phyloP scores from a whole-genome alignment of 2,888 invertebrate genomes.

The Tuberolachnus salignus region DNA sequence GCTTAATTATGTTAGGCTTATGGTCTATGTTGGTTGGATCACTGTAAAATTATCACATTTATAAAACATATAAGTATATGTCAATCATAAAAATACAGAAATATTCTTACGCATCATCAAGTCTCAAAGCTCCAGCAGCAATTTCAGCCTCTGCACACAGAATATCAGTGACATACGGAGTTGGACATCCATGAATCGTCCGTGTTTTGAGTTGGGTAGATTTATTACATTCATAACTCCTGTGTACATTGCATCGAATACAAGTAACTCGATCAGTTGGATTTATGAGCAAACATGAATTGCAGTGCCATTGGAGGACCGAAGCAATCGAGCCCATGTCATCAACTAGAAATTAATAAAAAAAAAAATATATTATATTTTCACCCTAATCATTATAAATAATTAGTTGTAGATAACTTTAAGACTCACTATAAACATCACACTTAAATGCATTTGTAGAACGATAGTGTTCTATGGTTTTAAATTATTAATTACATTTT shows the following conservation, averaged over 20 bases:
- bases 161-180: constrained; percentile 46
- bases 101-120: constrained; percentile 45
- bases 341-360: constrained; percentile 21
- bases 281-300: constrained; percentile 85
- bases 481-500: neutral
- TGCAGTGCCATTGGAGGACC: constrained; percentile 92
- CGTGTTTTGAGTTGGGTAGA: constrained; percentile 64
- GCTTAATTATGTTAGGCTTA: constrained; percentile 17
- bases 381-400: neutral
- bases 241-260: constrained; percentile 75
- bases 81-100: neutral
- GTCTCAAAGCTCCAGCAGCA: constrained; percentile 41
- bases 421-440: constrained; percentile 25
- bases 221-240: constrained; percentile 63
- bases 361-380: neutral
- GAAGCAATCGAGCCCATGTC: constrained; percentile 90
- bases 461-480: constrained; percentile 10
- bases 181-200: constrained; percentile 59
- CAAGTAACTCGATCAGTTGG: constrained; percentile 84
- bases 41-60: neutral
- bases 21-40: constrained; percentile 36
- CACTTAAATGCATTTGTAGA: constrained; percentile 43
- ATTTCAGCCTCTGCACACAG: constrained; percentile 50
- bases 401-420: neutral
- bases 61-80: neutral